phyloP scores from a whole-genome alignment of 2,888 invertebrate genomes.

The Lottia scabra region DNA sequence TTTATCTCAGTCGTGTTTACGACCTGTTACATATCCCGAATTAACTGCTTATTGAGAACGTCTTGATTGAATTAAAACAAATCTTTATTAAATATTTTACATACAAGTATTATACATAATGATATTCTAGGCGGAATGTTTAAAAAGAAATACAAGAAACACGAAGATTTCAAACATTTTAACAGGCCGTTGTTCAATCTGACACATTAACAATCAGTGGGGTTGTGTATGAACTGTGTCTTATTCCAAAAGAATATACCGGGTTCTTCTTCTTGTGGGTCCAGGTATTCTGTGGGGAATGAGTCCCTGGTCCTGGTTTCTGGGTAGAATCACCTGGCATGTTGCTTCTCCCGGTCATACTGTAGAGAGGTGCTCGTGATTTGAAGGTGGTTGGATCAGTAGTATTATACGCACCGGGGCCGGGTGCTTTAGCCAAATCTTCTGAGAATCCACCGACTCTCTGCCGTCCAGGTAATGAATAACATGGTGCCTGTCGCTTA shows the following conservation, averaged over 20 bases:
- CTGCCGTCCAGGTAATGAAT: conserved; percentile 87
- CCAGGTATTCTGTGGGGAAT: conserved; percentile 88
- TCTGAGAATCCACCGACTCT: conserved; percentile 71
- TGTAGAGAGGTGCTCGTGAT: conserved; percentile 82
- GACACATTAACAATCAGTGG: conserved; percentile 37
- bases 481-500: conserved; percentile 78
- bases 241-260: conserved; percentile 61
- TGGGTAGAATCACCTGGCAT: conserved; percentile 82
- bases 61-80: no score
- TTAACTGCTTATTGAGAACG: no score
- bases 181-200: conserved; percentile 10
- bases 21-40: no score
- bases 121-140: no score
- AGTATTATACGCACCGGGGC: conserved; percentile 84
- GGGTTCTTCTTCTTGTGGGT: conserved; percentile 44
- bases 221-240: conserved; percentile 63
- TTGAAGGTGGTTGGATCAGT: conserved; percentile 75
- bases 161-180: no score
- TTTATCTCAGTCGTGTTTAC: no score
- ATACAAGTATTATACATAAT: no score
- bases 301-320: conserved; percentile 93
- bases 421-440: conserved; percentile 70
- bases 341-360: conserved; percentile 85
- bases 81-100: no score
- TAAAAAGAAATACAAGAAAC: no score